Evolutionary conservation across 1,140 invertebrate species (phyloP), one percentile per base, ranked within the genome.

Genomic region (Leptinotarsa defecta): DNA sequence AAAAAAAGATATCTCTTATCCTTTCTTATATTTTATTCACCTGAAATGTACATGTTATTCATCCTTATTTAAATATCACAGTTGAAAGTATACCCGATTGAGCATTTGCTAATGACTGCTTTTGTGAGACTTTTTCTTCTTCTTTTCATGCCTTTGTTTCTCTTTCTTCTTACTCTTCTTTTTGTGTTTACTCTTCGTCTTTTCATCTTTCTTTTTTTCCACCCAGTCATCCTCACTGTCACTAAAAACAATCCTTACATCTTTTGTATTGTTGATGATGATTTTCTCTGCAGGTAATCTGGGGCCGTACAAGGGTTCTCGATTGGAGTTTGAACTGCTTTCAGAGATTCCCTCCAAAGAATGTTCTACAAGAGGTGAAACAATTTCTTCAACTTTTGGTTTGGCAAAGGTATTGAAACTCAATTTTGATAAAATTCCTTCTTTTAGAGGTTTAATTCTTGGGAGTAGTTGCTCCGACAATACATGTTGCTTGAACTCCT

Each of bases 391-490:
- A 57, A 34, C 13, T 68, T 77, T 69, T 19, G 74, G 68, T 71
- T 78, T 76, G 63, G 19, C 61, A 24, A 81, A 76, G 11, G 57
- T 64, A 57, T 77, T 75, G 74, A 82, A 83, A 71, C 81, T 77
- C 48, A 85, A 74, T 48, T 82, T 78, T 19, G 84, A 85, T 62
- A 85, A 75, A 69, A 85, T 83, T 19, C 84, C 84, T 76, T 82
- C 78, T 79, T 84, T 84, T 15, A 80, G 74, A 19, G 82, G 82
- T 76, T 83, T 85, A 74, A 85, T 84, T 80, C 82, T 83, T 24
- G 84, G 83, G 22, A 85, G 57, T 64, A 85, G 77, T 22, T 81
- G 68, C 68, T 85, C 84, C 13, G 78, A 79, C 19, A 84, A 62
- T 34, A 85, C 68, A 65, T 68, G 77, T 20, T 70, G 71, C 71